Conservation (phyloP, 2,888 invertebrate species). For the Ceratothoa steindachneri region DNA sequence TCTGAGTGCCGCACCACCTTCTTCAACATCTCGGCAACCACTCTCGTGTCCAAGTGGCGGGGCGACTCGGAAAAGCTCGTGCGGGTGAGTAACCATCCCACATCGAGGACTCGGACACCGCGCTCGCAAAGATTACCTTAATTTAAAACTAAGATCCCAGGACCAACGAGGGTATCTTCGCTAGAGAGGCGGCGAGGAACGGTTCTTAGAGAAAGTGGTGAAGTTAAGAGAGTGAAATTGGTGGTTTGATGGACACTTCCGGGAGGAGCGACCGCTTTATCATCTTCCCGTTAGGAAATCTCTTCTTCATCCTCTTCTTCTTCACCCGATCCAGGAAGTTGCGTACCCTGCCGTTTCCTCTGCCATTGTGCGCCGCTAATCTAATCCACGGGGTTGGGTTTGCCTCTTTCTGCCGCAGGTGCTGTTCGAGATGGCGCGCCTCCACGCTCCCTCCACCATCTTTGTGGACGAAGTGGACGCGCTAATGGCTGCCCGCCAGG, state of each 20-base stretch:
- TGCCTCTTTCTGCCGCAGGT: constrained; percentile 60
- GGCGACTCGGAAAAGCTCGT: constrained; percentile 93
- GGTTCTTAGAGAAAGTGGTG: not conserved
- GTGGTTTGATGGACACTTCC: not conserved
- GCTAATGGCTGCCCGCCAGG: constrained; percentile 62
- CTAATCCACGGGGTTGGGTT: too few species aligned
- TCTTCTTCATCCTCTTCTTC: too few species aligned
- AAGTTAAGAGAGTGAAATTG: not conserved
- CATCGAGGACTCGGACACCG: not conserved
- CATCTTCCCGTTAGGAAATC: too few species aligned
- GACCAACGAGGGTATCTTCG: not conserved
- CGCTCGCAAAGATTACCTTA: not conserved
- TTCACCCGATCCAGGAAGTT: too few species aligned
- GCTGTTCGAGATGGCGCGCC: constrained; percentile 78
- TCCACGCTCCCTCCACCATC: constrained; percentile 81
- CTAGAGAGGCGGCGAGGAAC: not conserved
- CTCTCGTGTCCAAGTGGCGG: constrained; percentile 90
- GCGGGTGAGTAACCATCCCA: constrained; percentile 58
- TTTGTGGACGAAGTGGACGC: constrained; percentile 92
- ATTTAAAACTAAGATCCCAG: not conserved
- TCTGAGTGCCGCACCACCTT: constrained; percentile 74
- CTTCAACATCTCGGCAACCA: constrained; percentile 84
- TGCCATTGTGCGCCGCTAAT: too few species aligned
- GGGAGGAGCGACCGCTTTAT: too few species aligned
- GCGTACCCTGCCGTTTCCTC: too few species aligned